Conservation (phyloP, 2,797 vertebrate genomes). For the Acridotheres tristis region DNA sequence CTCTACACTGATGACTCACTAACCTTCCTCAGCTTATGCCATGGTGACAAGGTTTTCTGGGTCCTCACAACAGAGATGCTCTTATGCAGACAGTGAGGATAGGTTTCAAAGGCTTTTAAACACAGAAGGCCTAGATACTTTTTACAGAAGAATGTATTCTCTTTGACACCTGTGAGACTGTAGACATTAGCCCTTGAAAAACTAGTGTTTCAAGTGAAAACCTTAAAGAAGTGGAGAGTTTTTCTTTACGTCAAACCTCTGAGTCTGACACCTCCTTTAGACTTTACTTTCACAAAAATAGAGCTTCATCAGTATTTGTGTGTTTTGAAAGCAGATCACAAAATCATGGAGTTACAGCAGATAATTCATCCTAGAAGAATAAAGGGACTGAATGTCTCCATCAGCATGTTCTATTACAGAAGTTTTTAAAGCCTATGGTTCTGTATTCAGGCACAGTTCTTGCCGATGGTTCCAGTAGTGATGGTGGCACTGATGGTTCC, state of each 20-base stretch:
- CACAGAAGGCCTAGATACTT: background rate
- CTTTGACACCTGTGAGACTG: background rate
- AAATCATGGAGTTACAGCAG: background rate
- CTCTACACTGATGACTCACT: conserved; percentile 3
- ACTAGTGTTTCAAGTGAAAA: background rate
- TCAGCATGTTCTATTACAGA: background rate
- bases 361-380: background rate
- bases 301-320: background rate
- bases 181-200: background rate
- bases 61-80: background rate
- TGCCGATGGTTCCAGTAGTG: background rate
- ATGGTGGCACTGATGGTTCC: background rate
- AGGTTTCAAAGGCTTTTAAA: conserved; percentile 21
- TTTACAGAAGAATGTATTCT: background rate
- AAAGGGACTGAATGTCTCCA: background rate
- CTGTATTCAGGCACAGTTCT: background rate
- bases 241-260: background rate
- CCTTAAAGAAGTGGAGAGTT: background rate
- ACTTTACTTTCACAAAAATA: background rate
- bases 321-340: background rate
- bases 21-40: background rate
- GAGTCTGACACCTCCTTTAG: background rate
- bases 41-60: background rate
- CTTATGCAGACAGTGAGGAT: background rate
- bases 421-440: background rate